A percentile compares a stretch with the other conserved stretches of the same genome.
These are phyloP conservation scores for Blastobasis lacticolella DNA, from an alignment of 2,888 invertebrate species.

Conservation along the genomic window DNA sequence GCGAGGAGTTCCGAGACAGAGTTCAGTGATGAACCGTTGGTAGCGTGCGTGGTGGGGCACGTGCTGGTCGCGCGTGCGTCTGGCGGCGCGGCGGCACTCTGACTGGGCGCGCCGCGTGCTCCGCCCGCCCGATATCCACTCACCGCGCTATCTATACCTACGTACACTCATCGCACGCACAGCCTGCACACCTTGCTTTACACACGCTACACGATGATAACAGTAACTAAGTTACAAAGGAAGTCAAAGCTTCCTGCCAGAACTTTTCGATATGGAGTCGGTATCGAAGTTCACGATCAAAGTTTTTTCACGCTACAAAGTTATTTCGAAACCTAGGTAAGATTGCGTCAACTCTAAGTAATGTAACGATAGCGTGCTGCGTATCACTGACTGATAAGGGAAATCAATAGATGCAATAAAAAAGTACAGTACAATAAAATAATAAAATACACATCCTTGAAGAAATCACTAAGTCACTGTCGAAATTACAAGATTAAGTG, in stretches of 20 bases:
- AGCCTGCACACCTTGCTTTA: conserved; percentile 60
- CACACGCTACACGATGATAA: conserved; percentile 39
- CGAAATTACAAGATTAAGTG: conserved; percentile 10
- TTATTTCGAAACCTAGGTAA: no score
- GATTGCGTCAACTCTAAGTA: no score
- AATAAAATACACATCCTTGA: background rate
- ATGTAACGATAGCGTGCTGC: no score
- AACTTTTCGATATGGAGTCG: background rate
- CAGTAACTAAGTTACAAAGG: conserved; percentile 14
- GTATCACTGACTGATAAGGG: background rate
- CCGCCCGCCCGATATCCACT: conserved; percentile 62
- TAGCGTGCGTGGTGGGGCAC: conserved; percentile 29
- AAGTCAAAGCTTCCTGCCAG: conserved; percentile 4
- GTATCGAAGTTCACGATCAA: background rate
- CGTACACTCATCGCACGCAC: conserved; percentile 36
- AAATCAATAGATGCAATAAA: background rate
- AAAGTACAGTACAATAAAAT: background rate
- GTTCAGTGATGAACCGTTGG: conserved; percentile 52
- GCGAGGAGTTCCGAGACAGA: conserved; percentile 24
- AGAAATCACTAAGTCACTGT: background rate
- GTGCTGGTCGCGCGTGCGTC: conserved; percentile 68
- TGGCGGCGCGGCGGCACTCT: conserved; percentile 71
- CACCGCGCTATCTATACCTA: conserved; percentile 56
- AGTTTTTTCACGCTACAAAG: background rate
- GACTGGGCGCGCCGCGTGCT: conserved; percentile 70